Evolutionary conservation across 2,797 vertebrate species (phyloP), one percentile per base, ranked within the genome.

Genomic region (Catostomus latipinnis): DNA sequence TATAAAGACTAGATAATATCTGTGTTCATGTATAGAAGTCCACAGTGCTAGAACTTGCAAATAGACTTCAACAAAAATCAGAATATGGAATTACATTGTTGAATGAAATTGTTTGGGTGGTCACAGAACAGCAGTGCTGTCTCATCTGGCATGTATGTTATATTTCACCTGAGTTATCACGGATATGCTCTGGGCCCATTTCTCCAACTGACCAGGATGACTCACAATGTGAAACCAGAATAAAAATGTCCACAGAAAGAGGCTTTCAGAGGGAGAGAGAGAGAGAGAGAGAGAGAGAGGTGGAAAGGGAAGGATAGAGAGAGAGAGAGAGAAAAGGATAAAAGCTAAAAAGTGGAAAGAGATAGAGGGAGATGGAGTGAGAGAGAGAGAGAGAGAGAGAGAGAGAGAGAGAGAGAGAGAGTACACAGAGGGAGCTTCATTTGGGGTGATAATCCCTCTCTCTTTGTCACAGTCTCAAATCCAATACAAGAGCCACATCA

Each of bases 401-500:
- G 46, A 68, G 16, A 75, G 45, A 74, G 72, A 67, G 16, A 56
- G 18, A 65, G 70, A 57, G 52, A 73, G 18, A 74, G 57, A 67
- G 67, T 43, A 68, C 46, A 63, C 68, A 60, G 68, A 6, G 5
- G 12, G 81, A 71, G 76, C 81, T 80, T 82, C 56, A 73, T 80
- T 84, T 60, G 66, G 80, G 75, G 74, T 84, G 58, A 76, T 84
- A 84, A 83, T 87, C 83, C 82, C 74, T 82, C 68, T 78, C 70
- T 81, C 72, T 85, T 82, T 63, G 71, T 56, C 78, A 74, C 52
- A 70, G 76, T 79, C 58, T 78, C 63, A 82, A 83, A 85, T 82
- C 80, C 80, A 78, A 81, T 81, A 74, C 83, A 78, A 79, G 71
- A 83, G 68, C 50, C 66, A 84, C 61, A 77, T 69, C 62, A 70